Conservation (phyloP, 2,113 vertebrate genomes). For the Globicephala melas region DNA sequence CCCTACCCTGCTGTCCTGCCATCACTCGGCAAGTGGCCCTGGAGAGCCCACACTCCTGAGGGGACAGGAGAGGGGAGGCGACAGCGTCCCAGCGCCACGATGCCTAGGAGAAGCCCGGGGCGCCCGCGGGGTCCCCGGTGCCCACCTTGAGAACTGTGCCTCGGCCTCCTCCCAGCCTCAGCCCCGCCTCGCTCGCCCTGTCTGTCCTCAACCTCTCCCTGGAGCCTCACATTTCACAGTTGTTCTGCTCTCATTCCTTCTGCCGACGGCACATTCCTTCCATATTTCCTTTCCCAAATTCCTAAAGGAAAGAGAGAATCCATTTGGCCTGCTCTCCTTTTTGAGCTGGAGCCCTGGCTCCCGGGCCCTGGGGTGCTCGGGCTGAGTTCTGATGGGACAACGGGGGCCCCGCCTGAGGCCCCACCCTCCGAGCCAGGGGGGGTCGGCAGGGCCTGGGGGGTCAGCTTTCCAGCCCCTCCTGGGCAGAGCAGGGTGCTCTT, state of each 20-base stretch:
- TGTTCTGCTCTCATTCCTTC: neutral
- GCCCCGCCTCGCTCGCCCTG: fast-evolving
- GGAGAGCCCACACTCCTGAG: neutral
- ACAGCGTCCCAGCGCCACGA: neutral
- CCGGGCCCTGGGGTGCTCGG: neutral
- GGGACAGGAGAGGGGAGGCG: neutral
- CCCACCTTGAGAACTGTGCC: neutral
- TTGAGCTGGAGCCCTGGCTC: neutral
- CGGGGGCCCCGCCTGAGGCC: too few species aligned
- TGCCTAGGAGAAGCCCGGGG: neutral
- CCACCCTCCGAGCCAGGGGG: neutral
- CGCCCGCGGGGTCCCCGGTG: fast-evolving
- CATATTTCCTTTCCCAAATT: neutral
- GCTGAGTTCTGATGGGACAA: neutral
- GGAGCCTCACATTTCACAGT: neutral
- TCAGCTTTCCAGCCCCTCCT: neutral
- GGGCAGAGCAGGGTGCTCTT: neutral
- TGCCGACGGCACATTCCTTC: neutral
- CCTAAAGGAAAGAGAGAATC: neutral
- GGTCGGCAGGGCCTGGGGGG: fast-evolving
- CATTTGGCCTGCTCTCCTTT: neutral
- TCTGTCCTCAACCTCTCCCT: neutral
- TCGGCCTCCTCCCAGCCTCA: fast-evolving
- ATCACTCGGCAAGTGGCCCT: neutral
- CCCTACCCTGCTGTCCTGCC: neutral